A percentile compares a stretch with the other conserved stretches of the same genome.
These are phyloP conservation scores for Thinocorus orbignyianus DNA, from an alignment of 2,113 vertebrate genomes.

Conservation along the genomic window DNA sequence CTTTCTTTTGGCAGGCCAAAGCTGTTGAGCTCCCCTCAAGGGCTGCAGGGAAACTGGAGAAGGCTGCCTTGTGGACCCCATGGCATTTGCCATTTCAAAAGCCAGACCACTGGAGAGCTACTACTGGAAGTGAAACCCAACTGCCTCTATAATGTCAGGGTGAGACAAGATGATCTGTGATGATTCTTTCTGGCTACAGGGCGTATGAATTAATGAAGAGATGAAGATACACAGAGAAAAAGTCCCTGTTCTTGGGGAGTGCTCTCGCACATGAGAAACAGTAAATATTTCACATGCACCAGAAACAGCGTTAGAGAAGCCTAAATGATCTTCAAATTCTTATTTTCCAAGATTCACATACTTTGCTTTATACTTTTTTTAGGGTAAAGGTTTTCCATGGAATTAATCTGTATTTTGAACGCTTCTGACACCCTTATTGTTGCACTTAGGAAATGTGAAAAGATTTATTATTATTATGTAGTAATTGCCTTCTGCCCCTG, in stretches of 20 bases:
- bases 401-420: background rate
- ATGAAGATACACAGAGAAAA: background rate
- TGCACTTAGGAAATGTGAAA: background rate
- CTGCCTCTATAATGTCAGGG: background rate
- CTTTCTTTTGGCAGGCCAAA: background rate
- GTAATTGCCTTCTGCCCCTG: background rate
- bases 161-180: background rate
- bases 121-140: background rate
- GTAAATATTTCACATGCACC: background rate
- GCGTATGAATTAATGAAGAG: background rate
- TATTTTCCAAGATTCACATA: background rate
- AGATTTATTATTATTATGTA: background rate
- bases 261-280: background rate
- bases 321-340: background rate
- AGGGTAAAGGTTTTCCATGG: background rate
- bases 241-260: background rate
- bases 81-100: background rate
- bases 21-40: background rate
- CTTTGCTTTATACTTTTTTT: background rate
- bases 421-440: background rate
- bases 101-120: background rate
- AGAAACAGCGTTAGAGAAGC: background rate
- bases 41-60: background rate
- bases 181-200: background rate
- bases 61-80: background rate